Evolutionary conservation across 2,113 vertebrate species (phyloP).

Genomic region (Smithornis capensis): DNA sequence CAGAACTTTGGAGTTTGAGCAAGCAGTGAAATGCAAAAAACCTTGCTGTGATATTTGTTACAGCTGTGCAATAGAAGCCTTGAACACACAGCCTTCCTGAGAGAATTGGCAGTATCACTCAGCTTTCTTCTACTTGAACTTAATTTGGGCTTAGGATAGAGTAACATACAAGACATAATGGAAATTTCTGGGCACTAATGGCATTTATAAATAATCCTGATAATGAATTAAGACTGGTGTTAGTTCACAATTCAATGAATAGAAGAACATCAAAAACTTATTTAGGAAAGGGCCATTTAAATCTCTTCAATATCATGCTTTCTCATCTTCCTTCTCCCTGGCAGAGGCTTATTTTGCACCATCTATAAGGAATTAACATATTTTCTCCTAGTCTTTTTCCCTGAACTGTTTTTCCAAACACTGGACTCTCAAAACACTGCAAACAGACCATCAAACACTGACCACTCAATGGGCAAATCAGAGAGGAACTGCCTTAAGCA

Average conservation of each 20-base stretch:
- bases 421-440: slow-evolving; percentile 80
- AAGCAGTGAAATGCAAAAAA: not conserved
- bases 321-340: not conserved
- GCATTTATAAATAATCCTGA: not conserved
- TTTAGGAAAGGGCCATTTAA: slow-evolving; percentile 53
- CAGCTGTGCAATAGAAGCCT: not conserved
- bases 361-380: slow-evolving; percentile 75
- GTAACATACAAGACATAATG: not conserved
- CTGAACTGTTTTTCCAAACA: slow-evolving; percentile 60
- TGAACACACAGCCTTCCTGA: not conserved
- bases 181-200: not conserved
- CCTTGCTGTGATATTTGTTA: not conserved
- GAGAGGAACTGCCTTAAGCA: slow-evolving; percentile 77
- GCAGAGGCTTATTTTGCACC: slow-evolving; percentile 54
- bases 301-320: slow-evolving; percentile 43
- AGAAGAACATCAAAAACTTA: not conserved
- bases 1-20: not conserved
- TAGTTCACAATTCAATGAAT: not conserved
- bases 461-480: slow-evolving; percentile 74
- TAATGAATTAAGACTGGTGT: not conserved
- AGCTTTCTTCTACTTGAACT: not conserved
- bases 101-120: not conserved
- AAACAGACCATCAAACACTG: slow-evolving; percentile 92
- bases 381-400: slow-evolving; percentile 69
- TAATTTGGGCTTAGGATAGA: not conserved